phyloP scores from a whole-genome alignment of 2,113 vertebrate species.

The Melanerpes formicivorus region DNA sequence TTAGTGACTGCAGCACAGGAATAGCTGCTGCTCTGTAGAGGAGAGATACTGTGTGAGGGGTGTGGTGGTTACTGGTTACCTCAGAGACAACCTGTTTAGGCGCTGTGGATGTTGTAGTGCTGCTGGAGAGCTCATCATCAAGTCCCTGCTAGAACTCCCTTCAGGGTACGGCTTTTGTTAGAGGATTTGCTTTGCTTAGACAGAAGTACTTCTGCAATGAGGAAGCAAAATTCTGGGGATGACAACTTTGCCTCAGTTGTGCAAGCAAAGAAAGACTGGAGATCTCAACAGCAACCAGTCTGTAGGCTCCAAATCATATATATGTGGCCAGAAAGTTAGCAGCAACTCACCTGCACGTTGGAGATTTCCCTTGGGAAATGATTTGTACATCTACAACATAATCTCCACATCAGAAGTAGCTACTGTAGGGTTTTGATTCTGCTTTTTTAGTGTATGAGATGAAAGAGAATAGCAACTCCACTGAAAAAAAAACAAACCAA shows the following conservation, averaged over 20 bases:
- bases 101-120: not conserved
- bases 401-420: slow-evolving; percentile 18
- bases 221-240: not conserved
- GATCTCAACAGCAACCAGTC: not conserved
- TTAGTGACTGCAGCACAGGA: not conserved
- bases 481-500: not conserved
- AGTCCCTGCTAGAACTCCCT: not conserved
- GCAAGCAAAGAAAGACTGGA: not conserved
- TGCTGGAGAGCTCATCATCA: not conserved
- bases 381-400: not conserved
- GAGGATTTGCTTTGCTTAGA: not conserved
- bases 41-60: not conserved
- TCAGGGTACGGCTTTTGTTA: not conserved
- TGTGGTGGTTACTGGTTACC: not conserved
- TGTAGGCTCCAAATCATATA: not conserved
- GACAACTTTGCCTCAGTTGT: not conserved
- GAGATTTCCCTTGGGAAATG: not conserved
- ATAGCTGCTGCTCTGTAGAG: not conserved
- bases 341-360: not conserved
- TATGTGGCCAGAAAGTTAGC: not conserved
- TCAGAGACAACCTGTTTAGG: not conserved
- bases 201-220: not conserved
- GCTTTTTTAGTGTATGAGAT: not conserved
- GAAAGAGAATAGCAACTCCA: not conserved
- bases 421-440: not conserved